Conservation (phyloP, 2,113 vertebrate genomes). For the Antechinus stuartii region DNA sequence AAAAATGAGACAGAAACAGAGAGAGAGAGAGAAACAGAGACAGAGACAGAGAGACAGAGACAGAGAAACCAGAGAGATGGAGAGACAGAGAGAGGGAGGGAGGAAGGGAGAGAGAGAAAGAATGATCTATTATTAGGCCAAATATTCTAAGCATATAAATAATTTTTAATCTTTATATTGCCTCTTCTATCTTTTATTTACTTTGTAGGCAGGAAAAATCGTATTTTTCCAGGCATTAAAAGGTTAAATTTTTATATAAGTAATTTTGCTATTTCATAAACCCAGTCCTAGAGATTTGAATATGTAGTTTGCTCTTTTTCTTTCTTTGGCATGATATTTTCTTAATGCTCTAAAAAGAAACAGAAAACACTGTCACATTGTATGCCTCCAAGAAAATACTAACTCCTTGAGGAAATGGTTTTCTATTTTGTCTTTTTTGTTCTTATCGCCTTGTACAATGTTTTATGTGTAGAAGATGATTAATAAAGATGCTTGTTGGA, state of each 20-base stretch:
- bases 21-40: no score
- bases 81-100: no score
- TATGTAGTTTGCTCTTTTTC: neutral
- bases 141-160: neutral
- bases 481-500: neutral
- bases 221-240: neutral
- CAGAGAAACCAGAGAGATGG: neutral
- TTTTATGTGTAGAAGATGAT: neutral
- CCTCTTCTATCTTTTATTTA: neutral
- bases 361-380: neutral
- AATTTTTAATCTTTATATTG: neutral
- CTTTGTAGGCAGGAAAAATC: neutral
- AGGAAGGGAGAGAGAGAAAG: neutral
- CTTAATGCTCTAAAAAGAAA: neutral
- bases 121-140: neutral
- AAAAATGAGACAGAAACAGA: neutral
- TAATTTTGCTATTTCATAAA: neutral
- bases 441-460: neutral
- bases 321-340: neutral
- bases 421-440: neutral
- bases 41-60: neutral
- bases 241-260: neutral
- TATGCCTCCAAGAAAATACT: neutral
- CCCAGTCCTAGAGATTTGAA: neutral
- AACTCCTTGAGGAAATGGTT: neutral